Evolutionary conservation across 2,888 invertebrate species (phyloP), one percentile per base, ranked within the genome.

Genomic region (Deilephila porcellus): DNA sequence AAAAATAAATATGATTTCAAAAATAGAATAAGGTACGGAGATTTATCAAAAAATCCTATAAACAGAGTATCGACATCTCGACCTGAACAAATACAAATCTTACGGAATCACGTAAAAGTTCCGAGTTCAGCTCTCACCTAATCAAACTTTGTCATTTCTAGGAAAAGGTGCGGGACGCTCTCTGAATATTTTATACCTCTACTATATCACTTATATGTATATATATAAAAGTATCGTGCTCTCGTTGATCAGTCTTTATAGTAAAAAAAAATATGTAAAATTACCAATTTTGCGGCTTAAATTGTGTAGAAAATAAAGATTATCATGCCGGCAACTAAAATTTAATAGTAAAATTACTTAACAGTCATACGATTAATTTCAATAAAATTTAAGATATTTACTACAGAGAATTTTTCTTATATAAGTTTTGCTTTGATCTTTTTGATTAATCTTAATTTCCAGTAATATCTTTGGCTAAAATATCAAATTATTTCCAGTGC

Each of bases 71-170:
- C 8, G 32, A 29, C 8, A 63, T 19, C 37, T 63, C 11, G 25
- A 67, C 52, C 45, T 52, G 25, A 52, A 67, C 25, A 67, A 67
- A 67, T 52, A 52, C 25, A 25, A 25, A 45, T 52, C 17, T 67
- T 67, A 67, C 17, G 67, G 45, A 52, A 45, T 25, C 67, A 67
- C n/a, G 34, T 67, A 67, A 67, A 67, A 52, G 25, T 52, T 67
- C 52, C 25, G 67, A 67, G 5, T 52, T 67, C 25, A 67, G 67
- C 45, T 67, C 25, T 52, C 52, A 67, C 25, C 45, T 67, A 67
- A 67, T 67, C 67, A 67, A 67, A 67, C 25, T 67, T 67, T 67
- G 52, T 67, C 67, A 67, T 67, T 67, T 67, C 67, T 25, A 37
- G 67, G 5, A 67, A 52, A 45, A 52, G 25, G 52, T 25, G 25